A percentile compares a stretch with the other conserved stretches of the same genome.
Conservation (phyloP, 2,113 vertebrate genomes). For the Paradisaea rubra region DNA sequence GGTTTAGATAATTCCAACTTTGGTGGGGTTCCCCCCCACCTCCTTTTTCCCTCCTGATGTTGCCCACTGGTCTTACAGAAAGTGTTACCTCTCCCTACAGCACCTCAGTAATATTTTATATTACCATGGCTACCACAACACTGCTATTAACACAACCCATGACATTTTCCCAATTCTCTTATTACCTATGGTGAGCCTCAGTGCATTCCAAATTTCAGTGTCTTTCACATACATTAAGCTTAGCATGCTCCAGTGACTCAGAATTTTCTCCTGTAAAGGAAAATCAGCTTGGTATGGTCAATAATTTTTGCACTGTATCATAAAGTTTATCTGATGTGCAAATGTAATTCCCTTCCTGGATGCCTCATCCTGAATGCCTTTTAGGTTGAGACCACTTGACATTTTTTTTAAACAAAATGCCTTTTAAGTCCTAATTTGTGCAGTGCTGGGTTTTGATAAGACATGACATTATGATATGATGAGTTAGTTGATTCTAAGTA, state of each 20-base stretch:
- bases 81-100: neutral
- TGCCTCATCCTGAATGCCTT: neutral
- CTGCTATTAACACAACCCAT: constrained; percentile 40
- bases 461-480: constrained; percentile 60
- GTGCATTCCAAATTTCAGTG: constrained; percentile 12
- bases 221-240: constrained; percentile 15
- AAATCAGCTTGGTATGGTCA: neutral
- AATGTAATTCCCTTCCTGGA: constrained; percentile 20
- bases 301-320: constrained; percentile 32
- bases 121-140: constrained; percentile 59
- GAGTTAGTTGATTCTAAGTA: constrained; percentile 65
- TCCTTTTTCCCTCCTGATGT: neutral
- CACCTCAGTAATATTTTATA: constrained; percentile 4
- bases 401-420: constrained; percentile 41
- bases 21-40: accelerated
- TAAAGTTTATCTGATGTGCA: constrained; percentile 29
- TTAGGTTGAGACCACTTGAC: constrained; percentile 44
- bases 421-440: constrained; percentile 61
- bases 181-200: neutral
- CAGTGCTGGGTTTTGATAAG: constrained; percentile 47
- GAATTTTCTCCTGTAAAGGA: neutral
- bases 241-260: constrained; percentile 4
- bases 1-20: neutral
- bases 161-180: constrained; percentile 52
- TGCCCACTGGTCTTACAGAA: neutral